phyloP scores from a whole-genome alignment of 1,140 invertebrate species.

The Drosophila kikkawai region DNA sequence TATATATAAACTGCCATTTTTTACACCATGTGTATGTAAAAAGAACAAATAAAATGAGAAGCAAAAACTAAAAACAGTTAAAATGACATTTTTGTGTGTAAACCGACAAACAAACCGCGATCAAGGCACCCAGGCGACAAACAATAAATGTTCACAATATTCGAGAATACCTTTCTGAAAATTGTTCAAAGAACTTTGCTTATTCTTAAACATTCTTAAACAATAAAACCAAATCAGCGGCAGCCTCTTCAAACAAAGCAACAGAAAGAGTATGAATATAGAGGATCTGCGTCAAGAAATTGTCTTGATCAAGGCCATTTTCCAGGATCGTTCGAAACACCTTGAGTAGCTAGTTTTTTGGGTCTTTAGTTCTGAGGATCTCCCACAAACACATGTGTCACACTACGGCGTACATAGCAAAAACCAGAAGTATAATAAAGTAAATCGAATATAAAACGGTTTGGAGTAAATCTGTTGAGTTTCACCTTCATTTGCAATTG shows the following conservation, averaged over 20 bases:
- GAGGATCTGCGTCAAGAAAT: background rate
- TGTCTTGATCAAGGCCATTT: conserved; percentile 9
- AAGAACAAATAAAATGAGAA: conserved; percentile 44
- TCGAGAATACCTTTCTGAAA: conserved; percentile 16
- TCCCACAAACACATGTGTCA: conserved; percentile 38
- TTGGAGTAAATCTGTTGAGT: conserved; percentile 31
- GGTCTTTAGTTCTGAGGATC: conserved; percentile 36
- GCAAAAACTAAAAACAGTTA: conserved; percentile 34
- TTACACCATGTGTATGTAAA: conserved; percentile 72
- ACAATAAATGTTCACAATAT: conserved; percentile 26
- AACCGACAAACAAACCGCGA: conserved; percentile 24
- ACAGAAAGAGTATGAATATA: background rate
- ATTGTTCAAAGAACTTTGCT: conserved; percentile 23
- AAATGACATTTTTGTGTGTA: conserved; percentile 55
- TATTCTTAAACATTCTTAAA: conserved; percentile 4
- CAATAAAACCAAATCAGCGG: conserved; percentile 4
- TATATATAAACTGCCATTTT: conserved; percentile 82
- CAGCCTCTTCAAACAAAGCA: background rate
- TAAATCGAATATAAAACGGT: conserved; percentile 37
- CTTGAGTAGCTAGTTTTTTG: conserved; percentile 21
- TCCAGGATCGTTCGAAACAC: conserved; percentile 5
- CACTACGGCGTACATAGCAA: conserved; percentile 37
- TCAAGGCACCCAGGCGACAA: conserved; percentile 24
- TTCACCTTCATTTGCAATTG: conserved; percentile 57
- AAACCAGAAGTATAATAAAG: conserved; percentile 30